These are phyloP conservation scores for Orientallactaga sibirica DNA, from an alignment of 2,797 vertebrate species.

Conservation along the genomic window DNA sequence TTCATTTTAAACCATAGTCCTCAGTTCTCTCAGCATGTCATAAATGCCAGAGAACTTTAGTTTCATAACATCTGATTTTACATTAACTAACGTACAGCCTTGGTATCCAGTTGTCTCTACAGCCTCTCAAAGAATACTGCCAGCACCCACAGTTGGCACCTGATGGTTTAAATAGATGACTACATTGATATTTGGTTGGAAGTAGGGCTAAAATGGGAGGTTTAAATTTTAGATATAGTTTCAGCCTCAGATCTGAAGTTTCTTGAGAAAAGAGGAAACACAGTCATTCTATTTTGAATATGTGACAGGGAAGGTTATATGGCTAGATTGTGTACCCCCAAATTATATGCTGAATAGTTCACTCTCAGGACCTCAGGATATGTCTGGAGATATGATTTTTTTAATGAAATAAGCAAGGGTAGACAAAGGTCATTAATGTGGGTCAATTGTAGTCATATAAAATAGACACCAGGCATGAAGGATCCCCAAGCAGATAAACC, in stretches of 20 bases:
- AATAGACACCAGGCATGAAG: not conserved
- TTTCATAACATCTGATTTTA: not conserved
- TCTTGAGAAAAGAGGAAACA: not conserved
- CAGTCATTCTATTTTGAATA: not conserved
- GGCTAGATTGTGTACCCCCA: too few species aligned
- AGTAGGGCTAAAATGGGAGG: fast-evolving
- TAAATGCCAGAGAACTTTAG: not conserved
- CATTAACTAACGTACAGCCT: fast-evolving
- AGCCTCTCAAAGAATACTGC: not conserved
- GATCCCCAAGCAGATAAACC: not conserved
- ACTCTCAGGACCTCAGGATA: not conserved
- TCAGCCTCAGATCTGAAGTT: not conserved
- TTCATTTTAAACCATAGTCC: not conserved
- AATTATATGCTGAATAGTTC: not conserved
- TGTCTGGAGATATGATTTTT: not conserved
- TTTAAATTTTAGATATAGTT: fast-evolving
- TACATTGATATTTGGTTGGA: too few species aligned
- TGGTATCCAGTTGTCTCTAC: too few species aligned
- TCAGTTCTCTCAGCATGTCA: not conserved
- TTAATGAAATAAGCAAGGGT: not conserved
- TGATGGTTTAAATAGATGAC: fast-evolving
- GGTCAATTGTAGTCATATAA: not conserved
- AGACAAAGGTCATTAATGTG: not conserved
- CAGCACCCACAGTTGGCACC: not conserved
- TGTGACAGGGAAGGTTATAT: too few species aligned